Evolutionary conservation across 1,140 invertebrate species (phyloP), one percentile per base, ranked within the genome.

Genomic region (Drosophila kurseongensis): DNA sequence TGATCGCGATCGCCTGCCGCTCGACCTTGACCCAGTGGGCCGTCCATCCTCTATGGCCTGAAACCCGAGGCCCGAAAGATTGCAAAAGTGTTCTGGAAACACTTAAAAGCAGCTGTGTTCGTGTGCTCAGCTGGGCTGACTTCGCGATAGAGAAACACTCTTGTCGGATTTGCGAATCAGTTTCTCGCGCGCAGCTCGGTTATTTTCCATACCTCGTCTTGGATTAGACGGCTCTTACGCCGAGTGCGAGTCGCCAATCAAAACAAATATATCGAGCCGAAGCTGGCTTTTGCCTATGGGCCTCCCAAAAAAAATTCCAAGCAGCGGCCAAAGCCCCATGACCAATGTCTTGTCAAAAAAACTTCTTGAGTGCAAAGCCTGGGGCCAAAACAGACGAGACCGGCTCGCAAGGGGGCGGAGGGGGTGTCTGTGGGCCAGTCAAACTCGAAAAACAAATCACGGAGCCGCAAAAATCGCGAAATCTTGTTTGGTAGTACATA

Each of bases 371-470:
- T 73, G 66, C 62, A 38, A 36, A 67, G 50, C 29, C 62, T 41
- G 36, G 41, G 35, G 35, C 13, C 13, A 72, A 68, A 48, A 52
- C 23, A 10, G 35, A 29, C 41, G 35, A 56, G 42, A 71, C 67
- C 18, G 51, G 67, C 63, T 56, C n/a, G 27, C 9, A 6, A 44
- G n/a, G 27, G 27, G 27, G 35, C 42, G n/a, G 59, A 3, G 23
- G 14, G 4, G 14, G 63, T 23, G 44, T 18, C 35, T n/a, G n/a
- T 27, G 47, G 44, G 27, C 57, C 47, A 62, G 67, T 55, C 63
- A 78, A 84, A 85, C 73, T 67, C 65, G 82, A 81, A 86, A 77
- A 73, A 47, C 71, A 71, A 69, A 80, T 66, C 59, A 52, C 59
- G 40, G 13, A 57, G 50, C 48, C 36, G 27, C 47, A 66, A 54